Evolutionary conservation across 2,888 invertebrate genomes (phyloP).

Genomic region (Hypolimnas misippus): DNA sequence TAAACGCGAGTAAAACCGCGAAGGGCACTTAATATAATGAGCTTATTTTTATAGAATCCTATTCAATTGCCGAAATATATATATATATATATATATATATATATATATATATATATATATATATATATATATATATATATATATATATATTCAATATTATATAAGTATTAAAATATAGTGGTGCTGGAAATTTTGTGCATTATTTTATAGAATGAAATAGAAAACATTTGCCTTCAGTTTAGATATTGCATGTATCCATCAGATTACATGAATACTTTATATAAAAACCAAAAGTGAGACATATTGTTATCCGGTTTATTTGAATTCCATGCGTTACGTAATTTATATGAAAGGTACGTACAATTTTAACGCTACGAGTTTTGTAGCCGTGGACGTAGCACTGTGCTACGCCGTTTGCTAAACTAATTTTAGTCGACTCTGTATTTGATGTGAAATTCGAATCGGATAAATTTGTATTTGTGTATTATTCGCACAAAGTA

Average conservation of each 20-base stretch:
- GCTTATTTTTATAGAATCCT: too few relatives aligned
- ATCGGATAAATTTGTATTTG: background rate
- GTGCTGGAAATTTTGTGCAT: too few relatives aligned
- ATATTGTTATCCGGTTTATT: background rate
- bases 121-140: too few relatives aligned
- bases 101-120: too few relatives aligned
- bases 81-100: too few relatives aligned
- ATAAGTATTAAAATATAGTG: too few relatives aligned
- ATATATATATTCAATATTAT: too few relatives aligned
- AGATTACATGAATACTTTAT: background rate
- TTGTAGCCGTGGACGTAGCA: conserved; percentile 10
- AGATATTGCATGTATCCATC: background rate
- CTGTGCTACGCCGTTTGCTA: background rate
- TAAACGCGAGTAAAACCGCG: too few relatives aligned
- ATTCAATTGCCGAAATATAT: too few relatives aligned
- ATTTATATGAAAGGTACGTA: conserved; percentile 16
- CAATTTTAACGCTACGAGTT: conserved; percentile 16
- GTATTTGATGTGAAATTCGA: background rate
- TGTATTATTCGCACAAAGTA: background rate
- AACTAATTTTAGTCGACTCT: conserved; percentile 2
- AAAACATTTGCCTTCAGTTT: background rate
- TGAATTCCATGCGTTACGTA: conserved; percentile 14
- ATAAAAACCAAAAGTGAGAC: background rate
- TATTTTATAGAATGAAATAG: background rate
- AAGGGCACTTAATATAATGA: too few relatives aligned